Evolutionary conservation across 2,797 vertebrate genomes (phyloP), one percentile per base, ranked within the genome.

Genomic region (Bovichtus variegatus): DNA sequence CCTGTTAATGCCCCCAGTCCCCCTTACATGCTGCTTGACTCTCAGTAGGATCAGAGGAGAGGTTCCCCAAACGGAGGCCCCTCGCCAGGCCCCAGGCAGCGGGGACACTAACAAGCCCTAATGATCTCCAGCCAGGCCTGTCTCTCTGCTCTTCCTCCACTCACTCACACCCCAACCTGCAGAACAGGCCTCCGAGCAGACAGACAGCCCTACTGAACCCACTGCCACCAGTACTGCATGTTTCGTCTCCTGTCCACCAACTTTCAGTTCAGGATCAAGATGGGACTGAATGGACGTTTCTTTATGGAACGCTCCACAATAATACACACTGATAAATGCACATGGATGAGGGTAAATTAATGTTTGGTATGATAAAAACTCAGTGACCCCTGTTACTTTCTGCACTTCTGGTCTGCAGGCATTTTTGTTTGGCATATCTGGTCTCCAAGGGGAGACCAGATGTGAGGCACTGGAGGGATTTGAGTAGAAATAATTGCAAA

Each of bases 401-500:
- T 90, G 83, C 78, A 71, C 63, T 64, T 93, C 89, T 93, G 88
- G 83, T 84, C 81, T 90, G 67, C 74, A 86, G 88, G 78, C 89
- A 1, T 2, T 91, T 95, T 94, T 91, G 93, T 93, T 31, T 94
- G 94, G 89, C 87, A 91, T 91, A 73, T 87, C 85, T 91, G 81
- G 89, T 91, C 83, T 89, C 86, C 81, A 78, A 82, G 89, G 80
- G 91, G 73, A 90, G 94, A 92, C 89, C 95, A 96, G 94, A 96
- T 96, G 95, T 93, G 94, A 94, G 89, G 80, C 77, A 61, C 70
- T 85, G 54, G 53, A 88, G 90, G 87, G 91, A 92, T 90, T 94
- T 93, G 94, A 94, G 93, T n/a, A n/a, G n/a, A n/a, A n/a, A 93
- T 96, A 95, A 96, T 95, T 93, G 91, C 93, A 93, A 94, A n/a